Conservation (phyloP, 2,797 vertebrate species). For the Hypotaenidia philippensis region DNA sequence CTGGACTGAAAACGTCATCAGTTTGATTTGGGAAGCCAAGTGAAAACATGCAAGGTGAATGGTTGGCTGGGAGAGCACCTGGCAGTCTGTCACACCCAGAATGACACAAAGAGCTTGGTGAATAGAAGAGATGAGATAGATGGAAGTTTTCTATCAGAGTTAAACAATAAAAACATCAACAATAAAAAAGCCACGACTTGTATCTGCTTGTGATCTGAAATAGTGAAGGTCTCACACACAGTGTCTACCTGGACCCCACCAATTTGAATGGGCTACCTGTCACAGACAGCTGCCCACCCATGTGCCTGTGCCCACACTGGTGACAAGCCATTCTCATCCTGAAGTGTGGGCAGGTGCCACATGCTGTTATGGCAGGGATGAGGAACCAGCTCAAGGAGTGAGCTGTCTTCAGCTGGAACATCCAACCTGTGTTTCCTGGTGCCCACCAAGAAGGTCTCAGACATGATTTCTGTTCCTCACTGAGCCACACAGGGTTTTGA, state of each 20-base stretch:
- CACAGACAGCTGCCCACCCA: background rate
- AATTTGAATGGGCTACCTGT: rapidly evolving
- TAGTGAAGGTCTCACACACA: background rate
- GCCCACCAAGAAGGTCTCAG: background rate
- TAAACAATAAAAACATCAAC: background rate
- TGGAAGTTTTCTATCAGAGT: background rate
- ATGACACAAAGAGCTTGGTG: background rate
- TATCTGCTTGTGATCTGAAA: background rate
- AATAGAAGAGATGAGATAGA: background rate
- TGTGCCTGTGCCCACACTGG: rapidly evolving
- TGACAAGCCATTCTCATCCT: background rate
- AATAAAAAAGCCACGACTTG: background rate
- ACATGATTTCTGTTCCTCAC: background rate
- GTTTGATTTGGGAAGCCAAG: background rate
- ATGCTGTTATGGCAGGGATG: background rate
- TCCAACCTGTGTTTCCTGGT: background rate
- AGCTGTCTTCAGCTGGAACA: background rate
- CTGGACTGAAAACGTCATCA: background rate
- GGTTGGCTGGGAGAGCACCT: background rate
- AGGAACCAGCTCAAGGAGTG: background rate
- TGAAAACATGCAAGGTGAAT: background rate
- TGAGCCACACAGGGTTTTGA: background rate
- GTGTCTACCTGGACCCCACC: background rate
- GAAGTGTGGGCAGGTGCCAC: background rate
- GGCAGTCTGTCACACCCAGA: background rate